A percentile compares a stretch with the other conserved stretches of the same genome.
Evolutionary conservation across 2,113 vertebrate genomes (phyloP).

Genomic region (Xenopus laevis): DNA sequence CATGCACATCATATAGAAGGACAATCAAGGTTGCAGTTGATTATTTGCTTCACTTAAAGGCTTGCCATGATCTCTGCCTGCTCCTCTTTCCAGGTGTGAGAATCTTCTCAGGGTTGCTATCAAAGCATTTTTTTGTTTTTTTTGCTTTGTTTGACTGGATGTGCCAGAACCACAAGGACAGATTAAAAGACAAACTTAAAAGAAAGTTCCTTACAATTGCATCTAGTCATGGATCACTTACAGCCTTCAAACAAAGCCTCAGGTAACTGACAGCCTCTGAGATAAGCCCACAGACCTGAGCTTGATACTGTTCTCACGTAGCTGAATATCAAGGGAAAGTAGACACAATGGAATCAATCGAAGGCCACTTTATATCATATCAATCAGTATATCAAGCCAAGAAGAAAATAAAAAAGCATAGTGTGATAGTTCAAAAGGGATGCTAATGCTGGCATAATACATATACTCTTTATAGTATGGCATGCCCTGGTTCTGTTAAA

Average conservation of each 20-base stretch:
- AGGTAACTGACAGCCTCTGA: constrained; percentile 49
- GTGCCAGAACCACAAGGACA: constrained; percentile 33
- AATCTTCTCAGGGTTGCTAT: constrained; percentile 42
- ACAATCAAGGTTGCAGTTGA: too few species aligned
- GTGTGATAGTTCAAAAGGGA: too few species aligned
- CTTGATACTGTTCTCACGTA: constrained; percentile 50
- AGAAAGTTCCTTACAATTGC: constrained; percentile 47
- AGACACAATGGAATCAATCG: constrained; percentile 48
- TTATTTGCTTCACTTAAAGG: too few species aligned
- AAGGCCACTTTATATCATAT: constrained; percentile 39
- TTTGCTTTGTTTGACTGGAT: constrained; percentile 49
- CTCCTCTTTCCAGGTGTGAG: constrained; percentile 40
- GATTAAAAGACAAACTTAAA: constrained; percentile 50
- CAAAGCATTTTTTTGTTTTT: constrained; percentile 43
- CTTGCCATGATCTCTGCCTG: background rate
- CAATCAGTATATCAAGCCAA: constrained; percentile 50
- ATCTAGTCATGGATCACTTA: constrained; percentile 49
- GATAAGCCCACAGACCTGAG: constrained; percentile 54
- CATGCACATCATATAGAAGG: too few species aligned
- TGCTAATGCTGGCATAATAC: too few species aligned
- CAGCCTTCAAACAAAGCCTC: constrained; percentile 55
- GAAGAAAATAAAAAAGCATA: constrained; percentile 38
- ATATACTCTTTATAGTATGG: too few species aligned
- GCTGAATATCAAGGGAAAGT: constrained; percentile 46
- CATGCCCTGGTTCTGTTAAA: too few species aligned